Conservation (phyloP, 92 coral and sea anemone species). For the Galaxea fascicularis region DNA sequence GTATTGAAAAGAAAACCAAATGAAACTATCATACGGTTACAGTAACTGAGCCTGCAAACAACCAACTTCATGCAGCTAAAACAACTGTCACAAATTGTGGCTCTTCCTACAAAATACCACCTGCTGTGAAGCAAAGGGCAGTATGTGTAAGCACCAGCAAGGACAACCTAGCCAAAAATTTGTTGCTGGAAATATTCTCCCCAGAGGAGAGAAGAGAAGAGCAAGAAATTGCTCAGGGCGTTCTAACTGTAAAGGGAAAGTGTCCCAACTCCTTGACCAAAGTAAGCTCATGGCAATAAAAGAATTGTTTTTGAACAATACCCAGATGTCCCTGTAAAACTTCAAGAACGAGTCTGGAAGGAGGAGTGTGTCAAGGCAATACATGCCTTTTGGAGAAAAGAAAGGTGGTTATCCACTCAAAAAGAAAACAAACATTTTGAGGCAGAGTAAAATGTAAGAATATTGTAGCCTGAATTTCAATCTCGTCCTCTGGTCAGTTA, state of each 20-base stretch:
- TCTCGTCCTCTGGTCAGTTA: neutral
- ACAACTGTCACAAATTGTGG: too few relatives aligned
- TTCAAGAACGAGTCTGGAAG: neutral
- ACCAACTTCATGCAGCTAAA: neutral
- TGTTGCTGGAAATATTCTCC: neutral
- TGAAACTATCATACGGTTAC: too few relatives aligned
- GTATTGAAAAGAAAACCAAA: too few relatives aligned
- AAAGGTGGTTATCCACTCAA: neutral
- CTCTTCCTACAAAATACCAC: neutral
- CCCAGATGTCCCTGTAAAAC: neutral
- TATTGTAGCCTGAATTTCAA: neutral
- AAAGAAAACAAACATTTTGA: neutral
- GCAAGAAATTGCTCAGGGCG: neutral
- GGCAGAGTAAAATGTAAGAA: too few relatives aligned
- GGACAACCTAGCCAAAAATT: neutral
- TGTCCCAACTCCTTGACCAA: neutral
- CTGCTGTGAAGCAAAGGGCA: neutral
- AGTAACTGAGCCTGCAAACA: too few relatives aligned
- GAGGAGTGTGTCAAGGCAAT: conserved; percentile 16
- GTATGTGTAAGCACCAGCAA: neutral
- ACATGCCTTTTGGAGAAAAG: neutral
- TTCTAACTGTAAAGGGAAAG: neutral
- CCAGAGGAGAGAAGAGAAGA: neutral
- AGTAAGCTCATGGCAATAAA: neutral
- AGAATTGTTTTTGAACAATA: neutral